phyloP scores from a whole-genome alignment of 2,797 vertebrate genomes.

The Periophthalmus magnuspinnatus region DNA sequence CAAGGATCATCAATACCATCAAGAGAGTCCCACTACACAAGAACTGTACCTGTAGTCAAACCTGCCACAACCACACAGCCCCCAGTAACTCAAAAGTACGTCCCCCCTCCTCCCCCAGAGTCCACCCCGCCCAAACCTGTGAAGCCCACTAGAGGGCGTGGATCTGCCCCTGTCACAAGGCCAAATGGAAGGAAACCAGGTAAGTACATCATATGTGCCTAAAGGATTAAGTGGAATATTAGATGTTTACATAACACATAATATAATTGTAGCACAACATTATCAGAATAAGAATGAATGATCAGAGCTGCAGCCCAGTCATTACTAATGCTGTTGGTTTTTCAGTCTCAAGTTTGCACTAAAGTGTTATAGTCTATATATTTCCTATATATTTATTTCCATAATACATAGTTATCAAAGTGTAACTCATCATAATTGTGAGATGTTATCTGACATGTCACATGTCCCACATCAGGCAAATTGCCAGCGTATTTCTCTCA shows the following conservation, averaged over 20 bases:
- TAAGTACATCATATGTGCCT: constrained; percentile 20
- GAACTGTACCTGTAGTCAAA: constrained; percentile 25
- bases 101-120: constrained; percentile 27
- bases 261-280: not conserved
- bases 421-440: too few relatives aligned
- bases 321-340: too few relatives aligned
- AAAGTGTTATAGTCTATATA: too few relatives aligned
- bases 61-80: constrained; percentile 25
- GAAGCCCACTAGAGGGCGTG: constrained; percentile 42
- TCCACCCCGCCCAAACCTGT: constrained; percentile 41
- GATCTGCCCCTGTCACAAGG: constrained; percentile 6
- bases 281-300: too few relatives aligned
- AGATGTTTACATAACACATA: not conserved
- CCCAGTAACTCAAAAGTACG: constrained; percentile 34
- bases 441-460: too few relatives aligned
- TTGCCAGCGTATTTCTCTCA: not conserved
- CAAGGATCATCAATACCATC: constrained; percentile 40
- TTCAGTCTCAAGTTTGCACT: too few relatives aligned
- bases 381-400: too few relatives aligned
- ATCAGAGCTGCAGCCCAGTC: too few relatives aligned
- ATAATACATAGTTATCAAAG: too few relatives aligned
- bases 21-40: constrained; percentile 19
- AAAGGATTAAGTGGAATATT: not conserved
- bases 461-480: too few relatives aligned
- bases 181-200: constrained; percentile 54